Conservation (phyloP, 2,113 vertebrate genomes). For the Syrmaticus mikado region DNA sequence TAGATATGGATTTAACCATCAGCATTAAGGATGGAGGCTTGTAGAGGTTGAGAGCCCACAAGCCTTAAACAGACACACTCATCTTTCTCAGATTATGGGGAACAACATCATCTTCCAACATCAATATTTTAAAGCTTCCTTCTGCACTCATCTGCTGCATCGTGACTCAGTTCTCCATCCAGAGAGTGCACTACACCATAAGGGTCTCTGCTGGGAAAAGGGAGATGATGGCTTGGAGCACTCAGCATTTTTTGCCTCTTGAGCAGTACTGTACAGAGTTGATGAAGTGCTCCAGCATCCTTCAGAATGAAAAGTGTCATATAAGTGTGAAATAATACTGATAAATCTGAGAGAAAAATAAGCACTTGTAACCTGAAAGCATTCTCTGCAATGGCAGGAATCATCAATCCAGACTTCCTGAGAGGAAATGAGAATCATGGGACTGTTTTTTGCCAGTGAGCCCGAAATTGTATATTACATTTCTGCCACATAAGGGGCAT, state of each 20-base stretch:
- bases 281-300: neutral
- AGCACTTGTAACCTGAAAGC: neutral
- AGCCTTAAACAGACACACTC: neutral
- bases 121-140: neutral
- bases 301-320: neutral
- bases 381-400: neutral
- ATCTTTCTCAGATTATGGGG: neutral
- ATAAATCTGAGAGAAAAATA: constrained; percentile 15
- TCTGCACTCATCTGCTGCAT: neutral
- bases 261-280: neutral
- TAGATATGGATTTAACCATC: constrained; percentile 19
- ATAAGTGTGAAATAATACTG: neutral
- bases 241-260: neutral
- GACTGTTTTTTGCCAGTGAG: neutral
- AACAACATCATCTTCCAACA: neutral
- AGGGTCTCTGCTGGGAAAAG: neutral
- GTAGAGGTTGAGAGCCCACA: neutral
- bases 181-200: accelerated
- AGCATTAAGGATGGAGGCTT: constrained; percentile 3
- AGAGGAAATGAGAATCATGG: neutral
- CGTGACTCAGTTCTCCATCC: neutral
- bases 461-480: neutral
- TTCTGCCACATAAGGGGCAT: neutral
- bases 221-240: neutral
- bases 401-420: neutral